A percentile compares a stretch with the other conserved stretches of the same genome.
phyloP scores from a whole-genome alignment of 2,113 vertebrate species.

The Thalassarche chlororhynchos region DNA sequence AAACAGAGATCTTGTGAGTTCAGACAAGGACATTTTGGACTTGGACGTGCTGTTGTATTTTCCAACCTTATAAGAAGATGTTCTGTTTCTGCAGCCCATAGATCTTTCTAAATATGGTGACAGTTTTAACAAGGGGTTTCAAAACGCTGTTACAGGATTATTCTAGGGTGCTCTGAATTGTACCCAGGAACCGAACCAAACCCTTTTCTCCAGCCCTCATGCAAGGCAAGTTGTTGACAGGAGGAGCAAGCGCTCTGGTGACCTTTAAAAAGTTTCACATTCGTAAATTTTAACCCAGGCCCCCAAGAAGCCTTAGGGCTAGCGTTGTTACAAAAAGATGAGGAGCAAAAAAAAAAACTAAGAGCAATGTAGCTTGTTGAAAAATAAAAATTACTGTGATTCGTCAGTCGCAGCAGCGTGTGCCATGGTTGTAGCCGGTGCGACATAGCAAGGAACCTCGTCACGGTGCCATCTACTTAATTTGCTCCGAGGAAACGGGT shows the following conservation, averaged over 20 bases:
- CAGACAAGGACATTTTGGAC: conserved; percentile 30
- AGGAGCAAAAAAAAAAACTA: not conserved
- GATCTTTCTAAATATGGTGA: conserved; percentile 51
- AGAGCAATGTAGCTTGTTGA: not conserved
- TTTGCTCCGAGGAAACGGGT: not conserved
- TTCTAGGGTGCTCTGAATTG: not conserved
- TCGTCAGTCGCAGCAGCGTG: not conserved
- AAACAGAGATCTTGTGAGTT: conserved; percentile 16
- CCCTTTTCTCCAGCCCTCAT: not conserved
- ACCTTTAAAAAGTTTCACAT: not conserved
- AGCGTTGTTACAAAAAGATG: rapidly evolving
- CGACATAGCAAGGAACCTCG: rapidly evolving
- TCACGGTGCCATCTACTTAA: not conserved
- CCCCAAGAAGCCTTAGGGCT: not conserved
- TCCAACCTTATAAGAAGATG: conserved; percentile 52
- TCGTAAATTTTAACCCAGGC: not conserved
- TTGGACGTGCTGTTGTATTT: not conserved
- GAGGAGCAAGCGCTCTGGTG: not conserved
- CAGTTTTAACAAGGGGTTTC: conserved; percentile 34
- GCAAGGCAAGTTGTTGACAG: not conserved
- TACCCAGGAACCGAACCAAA: not conserved
- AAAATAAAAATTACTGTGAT: not conserved
- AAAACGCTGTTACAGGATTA: not conserved
- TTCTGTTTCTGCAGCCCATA: conserved; percentile 32
- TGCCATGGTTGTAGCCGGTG: not conserved